These are phyloP conservation scores for Teleogryllus oceanicus DNA, from an alignment of 2,888 invertebrate species.

Conservation along the genomic window DNA sequence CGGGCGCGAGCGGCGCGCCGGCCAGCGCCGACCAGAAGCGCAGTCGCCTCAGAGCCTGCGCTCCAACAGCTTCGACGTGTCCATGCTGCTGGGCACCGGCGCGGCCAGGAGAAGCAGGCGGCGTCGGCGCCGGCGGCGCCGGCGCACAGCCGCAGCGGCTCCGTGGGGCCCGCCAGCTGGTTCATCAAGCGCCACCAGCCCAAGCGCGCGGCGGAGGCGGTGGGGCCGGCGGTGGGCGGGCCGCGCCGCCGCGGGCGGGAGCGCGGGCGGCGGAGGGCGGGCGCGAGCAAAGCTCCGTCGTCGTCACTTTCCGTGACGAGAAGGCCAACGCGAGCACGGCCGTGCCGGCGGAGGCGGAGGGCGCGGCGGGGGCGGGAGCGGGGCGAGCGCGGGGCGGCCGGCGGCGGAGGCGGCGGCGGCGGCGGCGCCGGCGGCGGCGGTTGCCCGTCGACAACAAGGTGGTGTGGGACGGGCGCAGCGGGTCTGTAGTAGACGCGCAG, in stretches of 20 bases:
- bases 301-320: slow-evolving; percentile 50
- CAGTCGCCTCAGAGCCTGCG: slow-evolving; percentile 63
- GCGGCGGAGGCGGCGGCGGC: slow-evolving; percentile 43
- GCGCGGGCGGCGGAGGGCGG: no score
- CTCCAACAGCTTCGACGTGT: slow-evolving; percentile 81
- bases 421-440: slow-evolving; percentile 40
- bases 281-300: no score
- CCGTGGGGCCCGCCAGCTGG: slow-evolving; percentile 64
- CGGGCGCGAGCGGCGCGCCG: slow-evolving; percentile 21
- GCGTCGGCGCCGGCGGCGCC: slow-evolving; percentile 42
- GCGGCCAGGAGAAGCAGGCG: slow-evolving; percentile 44
- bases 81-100: slow-evolving; percentile 59
- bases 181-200: slow-evolving; percentile 59
- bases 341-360: not conserved
- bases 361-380: not conserved
- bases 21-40: slow-evolving; percentile 51
- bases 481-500: slow-evolving; percentile 75
- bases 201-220: slow-evolving; percentile 43
- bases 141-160: slow-evolving; percentile 22
- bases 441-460: slow-evolving; percentile 53
- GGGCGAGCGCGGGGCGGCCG: slow-evolving; percentile 36
- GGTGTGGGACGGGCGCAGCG: slow-evolving; percentile 71
- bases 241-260: no score
- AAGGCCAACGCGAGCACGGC: slow-evolving; percentile 37
- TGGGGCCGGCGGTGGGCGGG: no score